Evolutionary conservation across 2,113 vertebrate genomes (phyloP), one percentile per base, ranked within the genome.

Genomic region (Rhea pennata): DNA sequence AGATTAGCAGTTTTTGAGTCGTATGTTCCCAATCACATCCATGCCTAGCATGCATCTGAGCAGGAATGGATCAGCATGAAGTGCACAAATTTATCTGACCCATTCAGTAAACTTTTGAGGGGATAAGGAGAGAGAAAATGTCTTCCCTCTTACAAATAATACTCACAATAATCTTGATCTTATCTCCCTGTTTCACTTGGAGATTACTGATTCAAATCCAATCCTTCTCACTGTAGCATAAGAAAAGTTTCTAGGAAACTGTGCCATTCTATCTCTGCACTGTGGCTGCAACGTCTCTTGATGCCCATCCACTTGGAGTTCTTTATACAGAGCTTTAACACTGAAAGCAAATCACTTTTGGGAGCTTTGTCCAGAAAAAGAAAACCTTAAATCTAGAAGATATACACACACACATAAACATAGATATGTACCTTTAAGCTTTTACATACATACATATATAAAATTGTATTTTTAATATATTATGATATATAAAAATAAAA

Each of bases 111-210:
- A 36, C n/a, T 27, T 24, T 40, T 24, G 22, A 4, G 22, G 24
- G 5, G 24, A 0, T 8, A 7, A 5, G 4, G 24, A 12, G 4
- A 59, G 24, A 4, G 26, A 59, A 33, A 59, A 59, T 15, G 29
- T 48, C 61, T 39, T 51, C 27, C 27, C 53, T 72, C 77, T 53
- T 19, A 4, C 48, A 73, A 73, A 27, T 11, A 46, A 64, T 46
- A 12, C 7, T 56, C 81, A 61, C 8, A 51, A 27, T 64, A 51
- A 84, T 58, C 44, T 73, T 64, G 15, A 85, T 44, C 9, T 15
- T 51, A 19, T 51, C 62, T 77, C 2, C 0, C 29, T 1, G 27
- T 51, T 90, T 29, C 64, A 53, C 36, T 23, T 8, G 10, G 36
- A 69, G 27, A 67, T 46, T 64, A 42, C 5, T 8, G 1, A n/a